These are phyloP conservation scores for Regulus satrapa DNA, from an alignment of 2,113 vertebrate genomes.

Conservation along the genomic window DNA sequence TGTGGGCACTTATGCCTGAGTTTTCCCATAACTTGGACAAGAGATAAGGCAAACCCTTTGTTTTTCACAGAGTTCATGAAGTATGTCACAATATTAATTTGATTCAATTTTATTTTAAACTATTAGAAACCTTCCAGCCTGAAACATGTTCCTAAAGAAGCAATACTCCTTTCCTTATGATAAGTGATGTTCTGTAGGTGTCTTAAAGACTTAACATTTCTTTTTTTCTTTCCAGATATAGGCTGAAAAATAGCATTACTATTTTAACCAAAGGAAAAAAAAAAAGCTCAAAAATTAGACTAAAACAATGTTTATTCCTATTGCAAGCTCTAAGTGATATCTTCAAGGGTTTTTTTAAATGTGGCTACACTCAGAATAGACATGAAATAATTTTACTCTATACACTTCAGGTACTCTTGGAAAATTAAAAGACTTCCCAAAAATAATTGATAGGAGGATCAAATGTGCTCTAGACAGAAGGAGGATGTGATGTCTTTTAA, in stretches of 20 bases:
- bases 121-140: not conserved
- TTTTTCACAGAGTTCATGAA: not conserved
- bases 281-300: not conserved
- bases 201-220: too few relatives aligned
- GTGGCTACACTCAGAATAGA: not conserved
- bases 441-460: not conserved
- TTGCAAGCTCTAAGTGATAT: not conserved
- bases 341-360: not conserved
- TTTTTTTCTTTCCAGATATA: not conserved
- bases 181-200: not conserved
- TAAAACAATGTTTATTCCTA: not conserved
- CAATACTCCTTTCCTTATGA: not conserved
- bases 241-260: not conserved
- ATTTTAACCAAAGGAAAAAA: not conserved
- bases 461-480: not conserved
- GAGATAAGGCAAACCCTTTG: not conserved
- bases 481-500: not conserved
- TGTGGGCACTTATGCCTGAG: accelerated
- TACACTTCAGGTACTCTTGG: not conserved
- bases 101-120: constrained; percentile 9
- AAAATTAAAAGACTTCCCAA: not conserved
- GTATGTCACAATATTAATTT: not conserved
- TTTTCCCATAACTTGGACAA: not conserved
- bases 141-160: not conserved
- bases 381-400: not conserved